Evolutionary conservation across 1,140 invertebrate species (phyloP).

Genomic region (Orchesella cincta): DNA sequence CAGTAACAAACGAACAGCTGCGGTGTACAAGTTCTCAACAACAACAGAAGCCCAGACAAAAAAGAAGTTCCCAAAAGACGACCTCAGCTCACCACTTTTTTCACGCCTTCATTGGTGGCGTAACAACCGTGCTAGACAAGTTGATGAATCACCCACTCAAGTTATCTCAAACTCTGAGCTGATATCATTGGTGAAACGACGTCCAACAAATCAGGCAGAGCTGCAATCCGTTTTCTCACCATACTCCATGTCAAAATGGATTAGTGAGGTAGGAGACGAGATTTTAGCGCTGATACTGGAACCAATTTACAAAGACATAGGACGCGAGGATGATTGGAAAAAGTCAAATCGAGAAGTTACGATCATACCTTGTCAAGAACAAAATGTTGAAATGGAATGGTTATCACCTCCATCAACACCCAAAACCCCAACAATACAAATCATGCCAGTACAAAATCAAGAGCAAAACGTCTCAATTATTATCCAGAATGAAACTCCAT

Average conservation of each 20-base stretch:
- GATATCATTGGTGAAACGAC: background rate
- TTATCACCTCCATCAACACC: too few relatives aligned
- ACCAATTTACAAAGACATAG: too few relatives aligned
- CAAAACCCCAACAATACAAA: background rate
- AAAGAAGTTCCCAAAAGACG: background rate
- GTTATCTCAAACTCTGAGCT: background rate
- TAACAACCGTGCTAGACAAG: background rate
- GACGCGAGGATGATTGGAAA: too few relatives aligned
- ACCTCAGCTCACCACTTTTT: background rate
- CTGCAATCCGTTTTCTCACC: background rate
- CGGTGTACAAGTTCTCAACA: background rate
- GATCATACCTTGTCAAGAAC: background rate
- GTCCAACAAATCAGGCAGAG: background rate
- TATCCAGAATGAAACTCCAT: background rate
- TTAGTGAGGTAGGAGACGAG: background rate
- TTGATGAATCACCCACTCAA: background rate
- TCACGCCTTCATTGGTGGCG: background rate
- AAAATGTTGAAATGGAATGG: background rate
- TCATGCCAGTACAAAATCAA: background rate
- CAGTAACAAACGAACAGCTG: background rate
- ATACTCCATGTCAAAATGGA: background rate
- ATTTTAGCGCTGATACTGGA: background rate
- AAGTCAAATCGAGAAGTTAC: background rate
- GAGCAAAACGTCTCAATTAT: background rate
- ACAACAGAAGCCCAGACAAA: too few relatives aligned